phyloP scores from a whole-genome alignment of 2,888 invertebrate genomes.

The Metellina segmentata region DNA sequence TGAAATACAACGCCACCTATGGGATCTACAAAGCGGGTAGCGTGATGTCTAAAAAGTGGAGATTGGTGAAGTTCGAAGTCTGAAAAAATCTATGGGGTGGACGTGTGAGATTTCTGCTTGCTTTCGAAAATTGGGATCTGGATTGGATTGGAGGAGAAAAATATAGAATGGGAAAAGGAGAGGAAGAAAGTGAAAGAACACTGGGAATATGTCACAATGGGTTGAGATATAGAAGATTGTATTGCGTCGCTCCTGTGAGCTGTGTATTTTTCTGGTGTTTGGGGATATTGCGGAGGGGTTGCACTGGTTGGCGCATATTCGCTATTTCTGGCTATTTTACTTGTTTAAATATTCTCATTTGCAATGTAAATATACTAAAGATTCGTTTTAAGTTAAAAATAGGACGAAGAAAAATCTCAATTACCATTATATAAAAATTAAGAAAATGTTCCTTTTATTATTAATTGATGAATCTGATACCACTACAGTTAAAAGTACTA shows the following conservation, averaged over 20 bases:
- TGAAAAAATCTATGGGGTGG: conserved; percentile 14
- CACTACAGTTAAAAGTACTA: no score
- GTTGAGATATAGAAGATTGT: conserved; percentile 33
- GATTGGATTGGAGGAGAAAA: not conserved
- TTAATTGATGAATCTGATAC: no score
- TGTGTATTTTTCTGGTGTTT: not conserved
- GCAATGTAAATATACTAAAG: not conserved
- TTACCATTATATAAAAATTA: no score
- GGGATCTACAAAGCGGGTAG: conserved; percentile 4
- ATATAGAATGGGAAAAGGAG: not conserved
- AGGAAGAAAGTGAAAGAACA: not conserved
- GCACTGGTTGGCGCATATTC: not conserved
- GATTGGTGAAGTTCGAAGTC: not conserved
- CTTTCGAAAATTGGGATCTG: not conserved
- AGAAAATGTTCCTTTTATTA: no score
- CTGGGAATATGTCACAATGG: conserved; percentile 31
- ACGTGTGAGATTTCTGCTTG: conserved; percentile 17
- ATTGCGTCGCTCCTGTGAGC: not conserved
- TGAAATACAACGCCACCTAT: conserved; percentile 56
- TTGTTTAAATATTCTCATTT: not conserved
- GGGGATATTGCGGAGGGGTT: not conserved
- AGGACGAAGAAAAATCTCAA: no score
- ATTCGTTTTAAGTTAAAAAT: no score
- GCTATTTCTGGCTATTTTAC: not conserved
- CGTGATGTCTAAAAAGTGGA: conserved; percentile 34